These are phyloP conservation scores for Pycnonotus jocosus DNA, from an alignment of 2,113 vertebrate species.

Conservation along the genomic window DNA sequence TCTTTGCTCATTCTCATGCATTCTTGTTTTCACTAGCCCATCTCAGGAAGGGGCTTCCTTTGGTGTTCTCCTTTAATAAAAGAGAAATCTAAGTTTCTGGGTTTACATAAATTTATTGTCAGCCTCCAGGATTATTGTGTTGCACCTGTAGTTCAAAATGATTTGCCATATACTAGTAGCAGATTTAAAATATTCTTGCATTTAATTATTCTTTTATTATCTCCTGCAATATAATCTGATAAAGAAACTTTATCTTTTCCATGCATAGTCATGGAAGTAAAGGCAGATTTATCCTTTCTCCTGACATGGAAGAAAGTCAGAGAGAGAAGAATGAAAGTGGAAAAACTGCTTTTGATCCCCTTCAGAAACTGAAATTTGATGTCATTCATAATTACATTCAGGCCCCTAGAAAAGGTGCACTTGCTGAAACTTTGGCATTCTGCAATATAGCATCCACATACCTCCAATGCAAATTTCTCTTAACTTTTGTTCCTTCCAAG, in stretches of 20 bases:
- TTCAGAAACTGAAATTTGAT: background rate
- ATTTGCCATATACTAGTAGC: background rate
- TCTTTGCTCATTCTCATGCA: background rate
- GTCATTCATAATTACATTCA: background rate
- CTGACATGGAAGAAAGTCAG: background rate
- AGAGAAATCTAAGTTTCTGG: background rate
- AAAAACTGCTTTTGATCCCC: background rate
- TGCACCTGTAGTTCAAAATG: background rate
- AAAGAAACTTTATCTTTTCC: background rate
- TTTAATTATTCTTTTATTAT: background rate
- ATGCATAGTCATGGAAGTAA: background rate
- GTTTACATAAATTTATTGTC: background rate
- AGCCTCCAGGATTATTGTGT: background rate
- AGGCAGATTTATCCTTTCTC: background rate
- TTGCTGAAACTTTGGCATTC: background rate
- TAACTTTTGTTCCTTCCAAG: background rate
- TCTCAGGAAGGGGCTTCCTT: background rate
- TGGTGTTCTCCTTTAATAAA: background rate
- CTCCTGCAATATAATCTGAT: background rate
- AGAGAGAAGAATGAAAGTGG: background rate
- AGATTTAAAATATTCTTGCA: background rate
- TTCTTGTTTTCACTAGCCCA: background rate
- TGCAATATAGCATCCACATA: background rate
- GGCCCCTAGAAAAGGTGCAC: background rate
- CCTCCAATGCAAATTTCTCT: background rate